Evolutionary conservation across 2,888 invertebrate genomes (phyloP).

Genomic region (Habrosyne pyritoides): DNA sequence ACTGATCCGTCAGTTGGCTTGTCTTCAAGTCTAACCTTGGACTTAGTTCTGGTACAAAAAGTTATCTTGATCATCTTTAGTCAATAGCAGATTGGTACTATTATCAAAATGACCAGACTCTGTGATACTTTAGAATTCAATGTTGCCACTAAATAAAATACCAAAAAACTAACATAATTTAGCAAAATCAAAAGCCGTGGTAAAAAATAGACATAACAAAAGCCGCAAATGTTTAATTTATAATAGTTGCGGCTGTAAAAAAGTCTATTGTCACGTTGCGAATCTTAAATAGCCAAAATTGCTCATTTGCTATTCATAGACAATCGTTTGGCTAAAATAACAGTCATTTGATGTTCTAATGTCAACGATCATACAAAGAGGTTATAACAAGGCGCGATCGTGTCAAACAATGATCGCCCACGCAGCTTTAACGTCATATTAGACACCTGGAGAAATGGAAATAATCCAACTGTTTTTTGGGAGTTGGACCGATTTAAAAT

Average conservation of each 20-base stretch:
- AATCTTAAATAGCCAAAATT: background rate
- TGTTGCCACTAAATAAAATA: no score
- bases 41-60: no score
- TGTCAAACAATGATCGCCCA: background rate
- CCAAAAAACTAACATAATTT: no score
- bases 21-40: no score
- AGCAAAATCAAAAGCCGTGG: background rate
- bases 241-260: background rate
- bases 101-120: no score
- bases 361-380: background rate
- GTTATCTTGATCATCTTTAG: no score
- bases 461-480: background rate
- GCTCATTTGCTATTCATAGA: background rate
- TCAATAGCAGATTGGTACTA: no score
- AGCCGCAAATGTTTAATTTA: background rate
- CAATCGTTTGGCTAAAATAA: background rate
- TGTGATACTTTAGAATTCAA: no score
- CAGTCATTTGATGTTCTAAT: background rate
- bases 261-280: background rate
- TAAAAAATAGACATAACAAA: background rate
- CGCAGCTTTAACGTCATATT: background rate
- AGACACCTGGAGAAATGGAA: background rate
- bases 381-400: background rate
- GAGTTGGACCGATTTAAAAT: no score
- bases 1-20: no score